A percentile compares a stretch with the other conserved stretches of the same genome.
Evolutionary conservation across 2,113 vertebrate species (phyloP).

Genomic region (Thymallus thymallus): DNA sequence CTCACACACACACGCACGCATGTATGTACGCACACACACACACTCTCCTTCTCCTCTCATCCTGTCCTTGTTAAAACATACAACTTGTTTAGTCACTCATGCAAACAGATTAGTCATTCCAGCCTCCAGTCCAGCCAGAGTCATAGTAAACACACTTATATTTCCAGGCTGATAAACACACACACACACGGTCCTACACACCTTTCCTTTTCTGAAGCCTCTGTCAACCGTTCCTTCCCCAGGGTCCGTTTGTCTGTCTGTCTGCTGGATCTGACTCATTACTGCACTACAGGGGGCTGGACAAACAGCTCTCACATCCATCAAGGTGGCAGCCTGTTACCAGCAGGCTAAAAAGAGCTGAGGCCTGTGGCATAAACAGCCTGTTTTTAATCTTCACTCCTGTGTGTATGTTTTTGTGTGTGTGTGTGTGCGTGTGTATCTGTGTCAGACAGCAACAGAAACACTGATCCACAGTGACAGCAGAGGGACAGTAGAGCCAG

Average conservation of each 20-base stretch:
- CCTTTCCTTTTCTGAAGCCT: slow-evolving; percentile 24
- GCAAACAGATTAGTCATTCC: slow-evolving; percentile 34
- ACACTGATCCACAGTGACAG: slow-evolving; percentile 8
- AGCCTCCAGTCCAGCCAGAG: neutral
- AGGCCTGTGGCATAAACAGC: slow-evolving; percentile 4
- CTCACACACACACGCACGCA: neutral
- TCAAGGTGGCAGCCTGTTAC: neutral
- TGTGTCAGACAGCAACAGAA: neutral
- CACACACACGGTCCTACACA: neutral
- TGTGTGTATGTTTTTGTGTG: too few relatives aligned
- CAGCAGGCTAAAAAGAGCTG: slow-evolving; percentile 1
- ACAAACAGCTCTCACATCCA: slow-evolving; percentile 21
- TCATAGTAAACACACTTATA: slow-evolving; percentile 32
- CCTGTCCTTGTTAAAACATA: too few relatives aligned
- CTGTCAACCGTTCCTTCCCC: neutral
- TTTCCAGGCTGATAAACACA: neutral
- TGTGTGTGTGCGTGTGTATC: neutral
- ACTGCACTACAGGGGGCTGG: slow-evolving; percentile 30
- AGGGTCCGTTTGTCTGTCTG: slow-evolving; percentile 12
- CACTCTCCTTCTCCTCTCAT: too few relatives aligned
- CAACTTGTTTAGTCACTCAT: neutral
- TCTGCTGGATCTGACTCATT: slow-evolving; percentile 64
- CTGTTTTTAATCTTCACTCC: slow-evolving; percentile 17
- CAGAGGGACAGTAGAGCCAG: slow-evolving; percentile 3
- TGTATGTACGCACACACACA: neutral